Evolutionary conservation across 2,797 vertebrate species (phyloP), one percentile per base, ranked within the genome.

Genomic region (Sandelia bainsii): DNA sequence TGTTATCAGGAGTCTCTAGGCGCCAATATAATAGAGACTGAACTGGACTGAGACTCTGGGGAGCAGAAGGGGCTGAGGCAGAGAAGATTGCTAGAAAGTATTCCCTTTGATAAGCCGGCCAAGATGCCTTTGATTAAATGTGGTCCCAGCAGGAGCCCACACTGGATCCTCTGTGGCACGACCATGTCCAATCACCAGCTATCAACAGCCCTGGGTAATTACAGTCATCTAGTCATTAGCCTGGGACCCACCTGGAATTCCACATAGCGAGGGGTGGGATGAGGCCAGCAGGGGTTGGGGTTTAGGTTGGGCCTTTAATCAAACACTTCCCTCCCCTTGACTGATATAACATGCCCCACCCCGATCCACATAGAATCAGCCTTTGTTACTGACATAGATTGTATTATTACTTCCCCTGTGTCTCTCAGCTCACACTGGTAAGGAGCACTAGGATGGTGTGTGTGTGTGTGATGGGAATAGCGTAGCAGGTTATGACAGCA

Each of bases 61-160:
- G 60, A 87, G 72, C 72, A 70, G 72, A 89, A 56, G 83, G 84
- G 81, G 81, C 70, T 40, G 78, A 84, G 64, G 73, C 78, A 81
- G 83, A 85, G 90, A 90, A 89, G 91, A 92, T 92, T 92, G 89
- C 85, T 84, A 75, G 79, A 93, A 92, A 92, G 81, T 93, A 93
- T 92, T 90, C 88, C 73, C 93, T 94, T 92, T 93, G 92, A 92
- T 94, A 93, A 90, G 72, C 83, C 62, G 71, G 90, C 90, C 89
- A 93, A 93, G 88, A 92, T 89, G 87, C 88, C 77, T 86, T 91
- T 92, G 90, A 93, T 93, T 94, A 91, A 94, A 92, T 86, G 82
- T 79, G 84, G 85, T 84, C 87, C 79, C 77, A 86, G 88, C 81
- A 88, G 85, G 82, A 89, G 81, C 82, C 86, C 88, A 92, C 92